Conservation (phyloP, 2,113 vertebrate species). For the Piaya cayana region DNA sequence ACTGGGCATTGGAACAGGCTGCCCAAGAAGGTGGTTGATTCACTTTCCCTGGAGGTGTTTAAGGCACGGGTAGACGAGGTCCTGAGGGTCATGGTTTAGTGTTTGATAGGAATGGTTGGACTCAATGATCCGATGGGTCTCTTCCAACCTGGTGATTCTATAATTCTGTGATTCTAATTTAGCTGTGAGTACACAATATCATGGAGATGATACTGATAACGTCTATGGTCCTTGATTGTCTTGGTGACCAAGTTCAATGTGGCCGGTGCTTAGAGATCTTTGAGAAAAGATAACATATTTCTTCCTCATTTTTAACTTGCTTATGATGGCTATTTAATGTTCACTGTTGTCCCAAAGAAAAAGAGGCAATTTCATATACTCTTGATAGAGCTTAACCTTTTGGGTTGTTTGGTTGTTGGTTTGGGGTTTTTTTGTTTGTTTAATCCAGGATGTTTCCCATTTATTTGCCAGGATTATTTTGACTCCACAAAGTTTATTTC, state of each 20-base stretch:
- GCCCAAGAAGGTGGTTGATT: no score
- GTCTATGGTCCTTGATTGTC: rapidly evolving
- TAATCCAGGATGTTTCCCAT: background rate
- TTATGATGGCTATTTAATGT: background rate
- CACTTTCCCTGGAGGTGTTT: no score
- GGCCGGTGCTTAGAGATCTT: background rate
- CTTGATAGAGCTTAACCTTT: background rate
- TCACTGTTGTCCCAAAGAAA: background rate
- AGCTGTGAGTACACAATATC: background rate
- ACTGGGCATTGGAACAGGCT: no score
- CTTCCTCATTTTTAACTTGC: background rate
- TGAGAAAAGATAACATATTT: background rate
- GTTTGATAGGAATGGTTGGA: no score
- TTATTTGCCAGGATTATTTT: background rate
- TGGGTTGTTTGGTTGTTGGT: rapidly evolving
- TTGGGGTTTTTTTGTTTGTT: background rate
- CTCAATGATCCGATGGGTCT: no score
- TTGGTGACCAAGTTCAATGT: background rate
- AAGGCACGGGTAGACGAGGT: no score
- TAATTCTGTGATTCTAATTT: background rate
- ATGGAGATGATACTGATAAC: background rate
- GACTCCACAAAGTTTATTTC: background rate
- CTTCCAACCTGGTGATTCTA: no score
- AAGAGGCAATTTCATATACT: background rate
- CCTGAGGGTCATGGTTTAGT: no score